Percentiles rank a stretch among this genome's conserved stretches.
Evolutionary conservation across 2,888 invertebrate species (phyloP).

Genomic region (Achlya flavicornis): DNA sequence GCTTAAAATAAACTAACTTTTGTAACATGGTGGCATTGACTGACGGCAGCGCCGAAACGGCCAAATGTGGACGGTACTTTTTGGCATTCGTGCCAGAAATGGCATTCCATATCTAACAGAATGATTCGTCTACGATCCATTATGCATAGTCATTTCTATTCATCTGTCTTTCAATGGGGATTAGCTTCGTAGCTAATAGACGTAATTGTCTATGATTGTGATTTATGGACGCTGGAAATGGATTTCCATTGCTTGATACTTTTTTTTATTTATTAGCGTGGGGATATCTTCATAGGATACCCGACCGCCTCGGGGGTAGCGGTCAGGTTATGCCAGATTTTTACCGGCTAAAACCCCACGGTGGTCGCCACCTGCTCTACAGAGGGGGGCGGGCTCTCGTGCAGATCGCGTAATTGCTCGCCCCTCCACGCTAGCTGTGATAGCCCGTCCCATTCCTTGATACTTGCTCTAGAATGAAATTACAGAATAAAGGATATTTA

Average conservation of each 20-base stretch:
- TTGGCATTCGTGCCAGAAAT: slow-evolving; percentile 7
- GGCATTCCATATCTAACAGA: not conserved
- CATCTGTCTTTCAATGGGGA: slow-evolving; percentile 22
- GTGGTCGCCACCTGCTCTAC: no score
- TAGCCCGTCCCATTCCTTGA: no score
- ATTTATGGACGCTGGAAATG: slow-evolving; percentile 24
- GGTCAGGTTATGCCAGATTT: no score
- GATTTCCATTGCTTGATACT: not conserved
- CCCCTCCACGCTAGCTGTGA: no score
- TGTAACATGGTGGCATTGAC: not conserved
- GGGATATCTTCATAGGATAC: no score
- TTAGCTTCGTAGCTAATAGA: slow-evolving; percentile 26
- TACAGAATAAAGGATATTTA: no score
- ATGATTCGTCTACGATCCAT: slow-evolving; percentile 15
- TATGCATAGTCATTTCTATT: slow-evolving; percentile 35
- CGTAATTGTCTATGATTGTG: slow-evolving; percentile 30
- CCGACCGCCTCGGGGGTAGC: no score
- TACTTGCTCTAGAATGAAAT: no score
- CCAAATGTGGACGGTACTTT: not conserved
- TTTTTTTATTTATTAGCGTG: no score
- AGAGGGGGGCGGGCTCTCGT: no score
- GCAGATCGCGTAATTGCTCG: no score
- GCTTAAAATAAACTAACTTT: slow-evolving; percentile 1
- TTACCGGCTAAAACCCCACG: no score
- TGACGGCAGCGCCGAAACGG: not conserved